Evolutionary conservation across 2,113 vertebrate species (phyloP).

Genomic region (Hyaena hyaena): DNA sequence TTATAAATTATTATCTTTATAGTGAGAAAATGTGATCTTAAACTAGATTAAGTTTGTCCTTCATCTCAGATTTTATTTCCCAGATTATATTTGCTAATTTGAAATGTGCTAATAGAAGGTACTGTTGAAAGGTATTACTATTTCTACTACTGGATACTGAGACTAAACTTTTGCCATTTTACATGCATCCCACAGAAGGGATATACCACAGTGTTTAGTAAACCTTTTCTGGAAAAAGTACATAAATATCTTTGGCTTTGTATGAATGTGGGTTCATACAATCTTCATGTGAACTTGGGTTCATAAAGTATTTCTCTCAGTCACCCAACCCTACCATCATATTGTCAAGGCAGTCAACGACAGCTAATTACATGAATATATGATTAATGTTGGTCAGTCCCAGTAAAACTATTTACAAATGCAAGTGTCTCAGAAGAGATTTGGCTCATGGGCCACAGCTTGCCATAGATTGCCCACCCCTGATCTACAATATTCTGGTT

Average conservation of each 20-base stretch:
- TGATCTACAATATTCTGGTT: background rate
- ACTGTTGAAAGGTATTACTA: background rate
- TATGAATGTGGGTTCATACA: background rate
- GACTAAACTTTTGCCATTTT: background rate
- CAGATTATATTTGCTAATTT: conserved; percentile 65
- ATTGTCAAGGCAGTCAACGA: background rate
- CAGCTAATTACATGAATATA: background rate
- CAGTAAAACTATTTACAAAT: background rate
- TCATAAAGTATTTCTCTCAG: background rate
- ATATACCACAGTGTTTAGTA: background rate
- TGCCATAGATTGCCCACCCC: background rate
- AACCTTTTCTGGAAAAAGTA: background rate
- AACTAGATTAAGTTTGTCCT: background rate
- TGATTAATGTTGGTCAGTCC: background rate
- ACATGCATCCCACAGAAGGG: background rate
- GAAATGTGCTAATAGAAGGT: conserved; percentile 45
- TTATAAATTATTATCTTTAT: conserved; percentile 60
- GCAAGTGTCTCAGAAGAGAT: background rate
- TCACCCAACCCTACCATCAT: background rate
- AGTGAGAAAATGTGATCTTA: conserved; percentile 63
- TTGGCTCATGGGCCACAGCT: background rate
- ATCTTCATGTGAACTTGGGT: background rate
- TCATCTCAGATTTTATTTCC: background rate
- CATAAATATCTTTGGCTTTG: background rate
- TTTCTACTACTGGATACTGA: conserved; percentile 1